Evolutionary conservation across 2,888 invertebrate species (phyloP), one percentile per base, ranked within the genome.

Genomic region (Orchesellides sinensis): DNA sequence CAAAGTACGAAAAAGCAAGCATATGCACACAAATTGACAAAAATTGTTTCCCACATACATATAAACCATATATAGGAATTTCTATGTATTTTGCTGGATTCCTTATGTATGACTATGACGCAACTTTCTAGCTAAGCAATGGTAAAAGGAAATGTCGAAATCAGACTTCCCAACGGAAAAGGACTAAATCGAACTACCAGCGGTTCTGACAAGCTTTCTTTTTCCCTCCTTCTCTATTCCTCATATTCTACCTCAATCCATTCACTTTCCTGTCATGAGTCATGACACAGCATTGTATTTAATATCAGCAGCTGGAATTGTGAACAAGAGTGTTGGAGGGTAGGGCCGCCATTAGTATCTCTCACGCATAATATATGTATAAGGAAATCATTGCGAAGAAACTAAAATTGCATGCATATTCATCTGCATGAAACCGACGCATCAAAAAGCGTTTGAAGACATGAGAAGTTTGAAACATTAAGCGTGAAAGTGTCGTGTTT

Each of bases 401-500:
- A n/a, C n/a, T n/a, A n/a, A n/a, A n/a, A n/a, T n/a, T 63, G 27
- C 17, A 61, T 73, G 61, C 59, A 45, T 49, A 47, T 73, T 61
- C 73, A 59, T 73, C 27, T 49, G 47, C 23, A 49, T 47, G n/a
- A n/a, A n/a, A 47, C 27, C 27, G 23, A 40, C 35, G 47, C 29
- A 29, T 1, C 17, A 40, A 61, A 73, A 59, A 32, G 32, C 6
- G 10, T 6, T 6, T 32, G 32, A 10, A 32, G 10, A 32, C 32
- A 32, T 6, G 52, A 35, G 32, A 1, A 29, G 32, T 72, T 59
- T 54, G 17, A 52, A 32, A 35, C 65, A 72, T 63, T 65, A 77
- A 59, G 72, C 73, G 74, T 66, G 75, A 79, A 79, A 82, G 74
- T 79, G 79, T 74, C 83, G 80, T 81, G 83, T 81, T 77, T 59